Conservation (phyloP, 2,888 invertebrate species). For the Sinotaia quadrata region DNA sequence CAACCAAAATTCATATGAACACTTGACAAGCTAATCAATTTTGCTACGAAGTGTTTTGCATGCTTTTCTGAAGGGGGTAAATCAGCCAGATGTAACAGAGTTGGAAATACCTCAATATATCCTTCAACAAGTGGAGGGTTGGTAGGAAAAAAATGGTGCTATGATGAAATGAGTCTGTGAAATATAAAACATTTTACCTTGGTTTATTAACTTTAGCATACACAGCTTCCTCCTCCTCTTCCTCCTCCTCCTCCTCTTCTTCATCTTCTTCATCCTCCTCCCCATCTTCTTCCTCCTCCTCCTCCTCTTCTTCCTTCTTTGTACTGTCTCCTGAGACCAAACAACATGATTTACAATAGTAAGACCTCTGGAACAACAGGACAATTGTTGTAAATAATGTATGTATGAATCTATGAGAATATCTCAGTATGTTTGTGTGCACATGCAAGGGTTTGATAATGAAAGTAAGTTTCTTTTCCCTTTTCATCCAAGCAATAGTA, state of each 20-base stretch:
- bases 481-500: too few relatives aligned
- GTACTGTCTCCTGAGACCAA: too few relatives aligned
- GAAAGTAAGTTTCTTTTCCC: too few relatives aligned
- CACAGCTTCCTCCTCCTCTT: slow-evolving; percentile 38
- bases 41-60: too few relatives aligned
- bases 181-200: not conserved
- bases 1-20: too few relatives aligned
- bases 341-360: too few relatives aligned
- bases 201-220: slow-evolving; percentile 21
- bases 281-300: slow-evolving; percentile 40
- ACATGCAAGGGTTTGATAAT: not conserved
- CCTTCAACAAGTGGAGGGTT: too few relatives aligned
- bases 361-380: too few relatives aligned
- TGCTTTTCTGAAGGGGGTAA: too few relatives aligned
- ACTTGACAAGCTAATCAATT: too few relatives aligned
- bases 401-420: not conserved
- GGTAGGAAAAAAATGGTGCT: not conserved
- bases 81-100: too few relatives aligned
- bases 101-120: too few relatives aligned
- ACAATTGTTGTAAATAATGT: slow-evolving; percentile 1
- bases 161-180: not conserved
- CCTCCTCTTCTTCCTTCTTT: slow-evolving; percentile 51
- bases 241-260: slow-evolving; percentile 42
- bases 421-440: not conserved
- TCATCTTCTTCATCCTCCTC: slow-evolving; percentile 40